Base-by-base conservation (phyloP, 2,113 vertebrate genomes). In the Oncorhynchus gorbuscha region DNA sequence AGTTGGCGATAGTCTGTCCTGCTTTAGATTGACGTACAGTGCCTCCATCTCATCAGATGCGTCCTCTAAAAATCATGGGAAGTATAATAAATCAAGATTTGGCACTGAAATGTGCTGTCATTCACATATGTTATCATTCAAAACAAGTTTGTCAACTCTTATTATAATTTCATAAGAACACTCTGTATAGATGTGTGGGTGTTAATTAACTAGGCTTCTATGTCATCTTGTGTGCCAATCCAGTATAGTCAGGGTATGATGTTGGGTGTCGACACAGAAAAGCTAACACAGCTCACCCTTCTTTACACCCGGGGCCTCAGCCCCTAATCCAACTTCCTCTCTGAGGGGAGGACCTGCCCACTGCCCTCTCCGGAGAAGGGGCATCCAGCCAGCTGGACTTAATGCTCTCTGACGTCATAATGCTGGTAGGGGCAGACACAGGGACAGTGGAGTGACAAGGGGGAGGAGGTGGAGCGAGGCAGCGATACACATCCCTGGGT, bases 11-110 rank as follows among this genome's bases (percentile, higher is more conserved):
- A 96, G 80, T 71, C 93, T 95, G 28, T 94, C 93, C 85, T 95
- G 88, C 69, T 95, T 95, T 81, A 96, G 73, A 0, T 95, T 94
- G 71, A 96, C 94, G 73, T 94, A 96, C 76, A 96, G 89, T 79
- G 91, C 83, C 73, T 95, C 95, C 94, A 95, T 95, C 90, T 96
- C 95, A 62, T 95, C 94, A 26, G 30, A 20, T 3, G 28, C 7
- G 18, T 8, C n/a, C 20, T 64, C 35, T 74, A 49, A 39, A 64
- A 20, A 13, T 4, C 22, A 26, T 4, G 3, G 11, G n/a, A 32
- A 58, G 2, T 9, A 73, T 45, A 2, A 45, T 3, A 45, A 13
- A 22, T 6, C 20, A 14, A 24, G 28, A 62, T 11, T 11, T 69
- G 7, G 14, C 13, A 22, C 11, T 39, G 30, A 45, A 20, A 45